Evolutionary conservation across 1,140 invertebrate genomes (phyloP).

Genomic region (Microplitis mediator): DNA sequence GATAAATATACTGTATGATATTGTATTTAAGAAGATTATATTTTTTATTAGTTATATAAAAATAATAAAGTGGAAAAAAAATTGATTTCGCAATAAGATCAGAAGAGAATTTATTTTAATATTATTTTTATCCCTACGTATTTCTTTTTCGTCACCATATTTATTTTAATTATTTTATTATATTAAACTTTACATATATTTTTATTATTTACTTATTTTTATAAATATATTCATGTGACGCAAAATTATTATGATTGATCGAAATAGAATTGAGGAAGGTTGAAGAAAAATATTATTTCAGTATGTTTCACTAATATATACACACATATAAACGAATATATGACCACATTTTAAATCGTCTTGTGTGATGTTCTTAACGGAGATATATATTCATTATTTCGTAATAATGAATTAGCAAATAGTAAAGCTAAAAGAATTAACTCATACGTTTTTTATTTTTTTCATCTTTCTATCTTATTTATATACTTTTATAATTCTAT

Average conservation of each 20-base stretch:
- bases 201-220: too few relatives aligned
- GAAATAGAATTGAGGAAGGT: too few relatives aligned
- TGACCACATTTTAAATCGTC: neutral
- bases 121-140: neutral
- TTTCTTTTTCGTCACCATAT: neutral
- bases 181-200: neutral
- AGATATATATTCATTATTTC: neutral
- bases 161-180: neutral
- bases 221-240: too few relatives aligned
- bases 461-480: neutral
- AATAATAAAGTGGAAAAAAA: neutral
- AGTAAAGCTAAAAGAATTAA: neutral
- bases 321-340: too few relatives aligned
- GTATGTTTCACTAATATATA: too few relatives aligned
- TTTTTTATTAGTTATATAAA: neutral
- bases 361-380: neutral
- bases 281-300: too few relatives aligned
- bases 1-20: neutral
- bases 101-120: neutral
- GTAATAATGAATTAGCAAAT: slow-evolving; percentile 5
- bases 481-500: neutral
- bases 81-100: slow-evolving; percentile 16
- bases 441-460: neutral
- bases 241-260: too few relatives aligned
- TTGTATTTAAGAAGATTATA: neutral